phyloP scores from a whole-genome alignment of 1,140 invertebrate genomes.

The Sarcophaga peregrina region DNA sequence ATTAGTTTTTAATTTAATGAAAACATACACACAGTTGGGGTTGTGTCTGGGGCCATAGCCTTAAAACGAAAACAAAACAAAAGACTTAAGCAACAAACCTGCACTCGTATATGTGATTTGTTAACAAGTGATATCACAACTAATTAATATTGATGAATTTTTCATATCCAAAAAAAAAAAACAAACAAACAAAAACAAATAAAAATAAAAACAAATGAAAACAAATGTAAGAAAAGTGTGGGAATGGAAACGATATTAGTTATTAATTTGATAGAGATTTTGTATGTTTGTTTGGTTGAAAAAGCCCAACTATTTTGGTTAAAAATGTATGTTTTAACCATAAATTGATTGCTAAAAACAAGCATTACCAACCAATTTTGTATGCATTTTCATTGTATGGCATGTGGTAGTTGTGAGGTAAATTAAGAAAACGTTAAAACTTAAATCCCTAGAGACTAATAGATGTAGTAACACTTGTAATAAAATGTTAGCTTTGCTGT shows the following conservation, averaged over 20 bases:
- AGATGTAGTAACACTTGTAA: background rate
- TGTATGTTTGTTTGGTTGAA: background rate
- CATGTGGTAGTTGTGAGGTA: background rate
- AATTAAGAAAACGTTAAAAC: background rate
- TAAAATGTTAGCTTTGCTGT: too few species aligned
- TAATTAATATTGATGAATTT: slow-evolving; percentile 8
- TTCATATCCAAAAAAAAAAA: background rate
- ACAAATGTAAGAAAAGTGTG: background rate
- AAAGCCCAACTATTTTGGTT: slow-evolving; percentile 3
- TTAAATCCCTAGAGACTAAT: slow-evolving; percentile 9
- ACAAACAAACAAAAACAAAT: too few species aligned
- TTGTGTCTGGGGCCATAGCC: background rate
- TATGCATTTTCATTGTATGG: background rate
- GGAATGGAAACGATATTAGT: background rate
- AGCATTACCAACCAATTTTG: background rate
- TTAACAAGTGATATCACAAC: background rate
- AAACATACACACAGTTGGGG: background rate
- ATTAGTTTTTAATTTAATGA: slow-evolving; percentile 12
- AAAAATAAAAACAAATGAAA: background rate
- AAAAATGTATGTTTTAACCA: background rate
- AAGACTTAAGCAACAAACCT: background rate
- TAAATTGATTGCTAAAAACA: background rate
- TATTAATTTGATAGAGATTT: slow-evolving; percentile 15
- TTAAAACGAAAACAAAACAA: background rate
- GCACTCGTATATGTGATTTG: background rate